Base-by-base conservation (phyloP, 2,888 invertebrate species). In the Aricia artaxerxes region DNA sequence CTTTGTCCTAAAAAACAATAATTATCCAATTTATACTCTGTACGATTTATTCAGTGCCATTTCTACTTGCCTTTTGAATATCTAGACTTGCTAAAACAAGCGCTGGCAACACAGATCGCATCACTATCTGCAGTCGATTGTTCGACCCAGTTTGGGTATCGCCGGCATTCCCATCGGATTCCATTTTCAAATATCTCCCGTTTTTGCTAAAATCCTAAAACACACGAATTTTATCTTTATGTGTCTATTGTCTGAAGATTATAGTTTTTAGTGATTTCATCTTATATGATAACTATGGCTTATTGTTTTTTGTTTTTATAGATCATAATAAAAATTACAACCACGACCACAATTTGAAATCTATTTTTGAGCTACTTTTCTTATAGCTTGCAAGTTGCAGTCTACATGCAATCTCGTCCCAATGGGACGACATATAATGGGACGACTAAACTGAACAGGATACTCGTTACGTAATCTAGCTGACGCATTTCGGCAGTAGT, bases 131-230 rank as follows among this genome's bases (percentile, higher is more conserved):
- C 84, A 83, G 85, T 86, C 92, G 92, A 93, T 94, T 94, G 93
- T 93, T 88, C 88, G 87, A 85, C 91, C 92, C 87, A 90, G 89
- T 93, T 93, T 94, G 93, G 93, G 88, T 87, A 89, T 86, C 85
- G 85, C 82, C 84, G 82, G 84, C 88, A 89, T 91, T 92, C 91
- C 88, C 87, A 86, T 85, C 82, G 83, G 82, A 83, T 83, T 83
- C 82, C 82, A 80, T 80, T 81, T 81, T 79, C 78, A 80, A 49
- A 81, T 78, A 80, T 81, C 81, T 80, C 77, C 80, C 78, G 73
- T 13, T 44, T 81, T 64, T 44, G 13, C 61, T 11, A n/a, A 61
- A 44, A 44, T 76, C 6, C 38, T 49, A 44, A 44, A 75, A 49
- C n/a, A 49, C 31, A 11, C 24, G 44, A 73, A 44, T 73, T 73